A percentile compares a stretch with the other conserved stretches of the same genome.
Evolutionary conservation across 2,113 vertebrate species (phyloP).

Genomic region (Coracopsis vasa): DNA sequence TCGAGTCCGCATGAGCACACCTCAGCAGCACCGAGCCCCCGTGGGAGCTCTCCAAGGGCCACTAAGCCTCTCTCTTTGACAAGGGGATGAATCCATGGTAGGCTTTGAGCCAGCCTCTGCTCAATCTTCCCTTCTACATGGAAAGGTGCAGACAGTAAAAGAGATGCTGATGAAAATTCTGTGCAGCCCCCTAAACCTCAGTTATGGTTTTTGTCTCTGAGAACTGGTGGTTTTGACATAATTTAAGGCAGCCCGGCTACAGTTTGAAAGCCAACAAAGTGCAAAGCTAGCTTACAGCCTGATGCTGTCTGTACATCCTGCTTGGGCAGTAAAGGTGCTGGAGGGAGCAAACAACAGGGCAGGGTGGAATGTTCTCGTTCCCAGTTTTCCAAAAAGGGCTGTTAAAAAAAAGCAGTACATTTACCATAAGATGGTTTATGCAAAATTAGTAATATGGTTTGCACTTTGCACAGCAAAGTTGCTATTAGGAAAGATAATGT

Average conservation of each 20-base stretch:
- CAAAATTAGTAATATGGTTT: neutral
- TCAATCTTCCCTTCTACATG: neutral
- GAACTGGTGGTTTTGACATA: neutral
- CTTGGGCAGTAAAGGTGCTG: neutral
- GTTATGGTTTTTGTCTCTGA: neutral
- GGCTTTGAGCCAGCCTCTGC: neutral
- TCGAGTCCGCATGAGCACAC: neutral
- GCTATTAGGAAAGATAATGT: neutral
- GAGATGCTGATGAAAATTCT: neutral
- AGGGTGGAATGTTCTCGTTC: neutral
- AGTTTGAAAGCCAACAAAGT: neutral
- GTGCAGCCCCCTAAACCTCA: neutral
- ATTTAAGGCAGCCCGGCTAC: neutral
- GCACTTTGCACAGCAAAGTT: neutral
- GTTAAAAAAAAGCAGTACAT: neutral
- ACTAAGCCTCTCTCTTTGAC: neutral
- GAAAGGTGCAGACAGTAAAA: neutral
- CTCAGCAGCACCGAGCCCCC: neutral
- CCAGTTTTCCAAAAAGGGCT: neutral
- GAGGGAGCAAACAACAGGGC: rapidly evolving
- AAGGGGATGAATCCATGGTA: neutral
- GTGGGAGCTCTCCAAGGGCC: neutral
- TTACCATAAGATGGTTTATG: neutral
- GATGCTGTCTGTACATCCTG: neutral
- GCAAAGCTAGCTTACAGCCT: neutral